A percentile compares a stretch with the other conserved stretches of the same genome.
Evolutionary conservation across 2,113 vertebrate genomes (phyloP).

Genomic region (Mastomys coucha): DNA sequence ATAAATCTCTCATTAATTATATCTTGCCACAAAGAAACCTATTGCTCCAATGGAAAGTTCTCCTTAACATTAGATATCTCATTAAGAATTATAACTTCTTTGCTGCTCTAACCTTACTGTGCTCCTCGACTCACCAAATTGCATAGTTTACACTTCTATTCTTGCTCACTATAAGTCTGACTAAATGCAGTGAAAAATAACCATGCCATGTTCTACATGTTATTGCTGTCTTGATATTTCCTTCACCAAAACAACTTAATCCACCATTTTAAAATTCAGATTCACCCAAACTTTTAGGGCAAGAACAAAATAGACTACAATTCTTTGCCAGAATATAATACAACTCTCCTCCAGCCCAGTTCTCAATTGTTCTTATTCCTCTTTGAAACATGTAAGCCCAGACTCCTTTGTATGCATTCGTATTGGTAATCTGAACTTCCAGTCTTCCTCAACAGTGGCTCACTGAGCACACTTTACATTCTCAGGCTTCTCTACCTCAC

Average conservation of each 20-base stretch:
- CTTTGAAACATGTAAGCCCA: not conserved
- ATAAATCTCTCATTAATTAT: not conserved
- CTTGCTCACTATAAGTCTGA: not conserved
- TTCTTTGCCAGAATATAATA: not conserved
- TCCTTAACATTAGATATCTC: not conserved
- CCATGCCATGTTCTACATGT: not conserved
- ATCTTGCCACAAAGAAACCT: not conserved
- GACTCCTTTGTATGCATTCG: not conserved
- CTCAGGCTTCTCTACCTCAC: not conserved
- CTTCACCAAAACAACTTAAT: not conserved
- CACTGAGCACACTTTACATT: not conserved
- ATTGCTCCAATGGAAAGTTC: not conserved
- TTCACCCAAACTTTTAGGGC: not conserved
- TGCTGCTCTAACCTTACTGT: not conserved
- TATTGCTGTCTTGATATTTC: not conserved
- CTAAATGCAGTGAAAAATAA: not conserved
- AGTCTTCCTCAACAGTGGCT: not conserved
- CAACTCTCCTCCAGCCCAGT: not conserved
- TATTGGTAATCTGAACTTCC: not conserved
- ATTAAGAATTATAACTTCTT: not conserved
- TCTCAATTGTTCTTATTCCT: not conserved
- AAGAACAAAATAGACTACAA: not conserved
- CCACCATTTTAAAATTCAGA: not conserved
- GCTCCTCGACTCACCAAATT: not conserved
- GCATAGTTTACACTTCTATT: not conserved